These are phyloP conservation scores for Microplitis deprimator DNA, from an alignment of 2,888 invertebrate genomes.

Conservation along the genomic window DNA sequence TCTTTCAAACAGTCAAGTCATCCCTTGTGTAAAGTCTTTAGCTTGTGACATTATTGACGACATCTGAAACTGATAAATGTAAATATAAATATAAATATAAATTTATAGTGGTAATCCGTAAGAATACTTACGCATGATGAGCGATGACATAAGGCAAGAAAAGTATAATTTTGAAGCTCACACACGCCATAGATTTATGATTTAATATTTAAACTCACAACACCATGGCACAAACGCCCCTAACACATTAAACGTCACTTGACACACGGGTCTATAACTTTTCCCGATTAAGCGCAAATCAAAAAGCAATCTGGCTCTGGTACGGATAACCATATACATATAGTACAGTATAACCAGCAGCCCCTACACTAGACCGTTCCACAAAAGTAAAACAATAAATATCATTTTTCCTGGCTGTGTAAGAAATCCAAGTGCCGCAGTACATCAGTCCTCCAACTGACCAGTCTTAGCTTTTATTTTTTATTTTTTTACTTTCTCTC, in stretches of 20 bases:
- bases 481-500: slow-evolving; percentile 22
- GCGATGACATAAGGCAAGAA: not conserved
- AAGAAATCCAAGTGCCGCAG: slow-evolving; percentile 46
- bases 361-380: slow-evolving; percentile 20
- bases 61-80: not conserved
- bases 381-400: slow-evolving; percentile 62
- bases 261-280: slow-evolving; percentile 64
- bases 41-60: not conserved
- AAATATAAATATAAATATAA: not conserved
- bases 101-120: not conserved
- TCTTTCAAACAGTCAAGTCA: slow-evolving; percentile 25
- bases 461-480: slow-evolving; percentile 12
- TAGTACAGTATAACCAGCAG: not conserved
- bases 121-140: not conserved
- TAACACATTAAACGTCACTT: slow-evolving; percentile 52
- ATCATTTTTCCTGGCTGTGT: slow-evolving; percentile 44
- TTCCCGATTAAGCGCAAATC: slow-evolving; percentile 70
- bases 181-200: slow-evolving; percentile 62
- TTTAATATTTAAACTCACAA: slow-evolving; percentile 64
- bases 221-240: slow-evolving; percentile 38
- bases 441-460: slow-evolving; percentile 50
- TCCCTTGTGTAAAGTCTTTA: slow-evolving; percentile 30
- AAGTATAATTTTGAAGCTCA: not conserved
- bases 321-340: slow-evolving; percentile 18
- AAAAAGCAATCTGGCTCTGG: slow-evolving; percentile 67